Base-by-base conservation (phyloP, 2,113 vertebrate genomes). In the Oryzias melastigma region DNA sequence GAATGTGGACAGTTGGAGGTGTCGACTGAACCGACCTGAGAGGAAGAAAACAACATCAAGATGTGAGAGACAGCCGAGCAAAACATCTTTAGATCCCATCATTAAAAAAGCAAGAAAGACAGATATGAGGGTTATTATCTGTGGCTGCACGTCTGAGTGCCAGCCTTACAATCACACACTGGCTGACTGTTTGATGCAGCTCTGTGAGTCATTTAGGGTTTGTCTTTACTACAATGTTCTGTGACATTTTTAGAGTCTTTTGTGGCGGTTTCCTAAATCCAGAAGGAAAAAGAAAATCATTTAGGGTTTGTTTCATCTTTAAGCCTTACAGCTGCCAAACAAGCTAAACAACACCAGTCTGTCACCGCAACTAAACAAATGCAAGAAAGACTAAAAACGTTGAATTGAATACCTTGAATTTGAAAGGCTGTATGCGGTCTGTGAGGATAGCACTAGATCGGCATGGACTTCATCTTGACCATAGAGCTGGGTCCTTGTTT, bases 401-500 rank as follows among this genome's bases (percentile, higher is more conserved):
- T 4, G 7, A 52, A 14, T 14, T 12, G 0, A 35, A 35, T 48
- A 59, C 57, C 43, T 48, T 25, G 3, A 27, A 50, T 22, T 10
- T 27, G 5, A 58, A 22, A 1, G 16, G 4, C 18, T 48, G 48
- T 5, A 22, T 12, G 7, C 19, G 17, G 50, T 18, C n/a, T 47
- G 45, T 45, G 49, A 40, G 12, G 57, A 84, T 90, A 45, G 86
- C 85, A 42, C 89, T 87, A 93, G 69, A 92, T 87, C 40, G 86
- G 88, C 76, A 92, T 68, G 66, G 90, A 85, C 88, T 92, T 92
- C 91, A 93, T 90, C 82, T 92, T 92, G 77, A 92, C 86, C 91
- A 91, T 90, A 10, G 88, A 91, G 65, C 84, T 82, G 61, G 92
- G 78, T 81, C 92, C 90, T 55, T 92, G 91, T 78, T 90, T 91